phyloP scores from a whole-genome alignment of 2,797 vertebrate genomes.

The Selene dorsalis region DNA sequence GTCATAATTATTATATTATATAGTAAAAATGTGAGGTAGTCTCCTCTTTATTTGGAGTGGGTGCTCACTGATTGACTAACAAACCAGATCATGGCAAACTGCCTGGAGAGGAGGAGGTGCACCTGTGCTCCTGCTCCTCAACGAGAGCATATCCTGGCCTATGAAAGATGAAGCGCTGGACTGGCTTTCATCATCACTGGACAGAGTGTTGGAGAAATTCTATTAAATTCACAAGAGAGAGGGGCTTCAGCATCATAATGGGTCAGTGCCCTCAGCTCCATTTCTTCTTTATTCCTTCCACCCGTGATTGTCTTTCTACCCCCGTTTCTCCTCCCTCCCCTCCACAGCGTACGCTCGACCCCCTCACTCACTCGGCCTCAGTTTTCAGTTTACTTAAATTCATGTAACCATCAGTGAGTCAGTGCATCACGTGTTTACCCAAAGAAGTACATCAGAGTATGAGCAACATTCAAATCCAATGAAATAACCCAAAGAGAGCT shows the following conservation, averaged over 20 bases:
- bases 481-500: background rate
- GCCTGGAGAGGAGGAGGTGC: slow-evolving; percentile 2
- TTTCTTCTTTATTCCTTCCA: slow-evolving; percentile 12
- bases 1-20: background rate
- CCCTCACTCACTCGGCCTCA: background rate
- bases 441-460: background rate
- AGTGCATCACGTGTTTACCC: slow-evolving; percentile 9
- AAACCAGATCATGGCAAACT: slow-evolving; percentile 3
- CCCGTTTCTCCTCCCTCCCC: background rate
- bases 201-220: slow-evolving; percentile 22
- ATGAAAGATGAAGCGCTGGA: slow-evolving; percentile 35
- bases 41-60: background rate
- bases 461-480: slow-evolving; percentile 8
- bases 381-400: slow-evolving; percentile 20
- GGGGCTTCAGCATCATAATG: slow-evolving; percentile 12
- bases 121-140: slow-evolving; percentile 3
- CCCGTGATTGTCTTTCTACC: slow-evolving; percentile 15
- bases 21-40: background rate
- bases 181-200: slow-evolving; percentile 23
- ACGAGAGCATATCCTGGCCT: slow-evolving; percentile 13
- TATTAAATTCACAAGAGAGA: slow-evolving; percentile 32
- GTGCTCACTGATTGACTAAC: background rate
- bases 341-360: background rate
- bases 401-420: slow-evolving; percentile 18
- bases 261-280: slow-evolving; percentile 25